These are phyloP conservation scores for Galeopterus variegatus DNA, from an alignment of 2,113 vertebrate species.

Conservation along the genomic window DNA sequence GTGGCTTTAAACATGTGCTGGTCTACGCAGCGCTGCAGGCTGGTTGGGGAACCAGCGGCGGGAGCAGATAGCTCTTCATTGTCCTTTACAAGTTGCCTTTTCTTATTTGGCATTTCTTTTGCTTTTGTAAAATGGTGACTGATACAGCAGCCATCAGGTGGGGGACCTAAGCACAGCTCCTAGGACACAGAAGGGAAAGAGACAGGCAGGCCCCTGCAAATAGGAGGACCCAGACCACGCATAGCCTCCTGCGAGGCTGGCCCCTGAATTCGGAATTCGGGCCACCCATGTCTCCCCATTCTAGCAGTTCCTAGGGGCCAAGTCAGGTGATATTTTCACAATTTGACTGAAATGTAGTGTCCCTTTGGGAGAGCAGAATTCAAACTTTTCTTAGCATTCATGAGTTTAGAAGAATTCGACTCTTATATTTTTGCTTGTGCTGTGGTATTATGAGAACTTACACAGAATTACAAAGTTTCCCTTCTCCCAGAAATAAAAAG, in stretches of 20 bases:
- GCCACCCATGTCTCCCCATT: not conserved
- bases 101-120: not conserved
- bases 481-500: conserved; percentile 49
- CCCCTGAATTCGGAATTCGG: not conserved
- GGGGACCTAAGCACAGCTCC: accelerated
- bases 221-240: accelerated
- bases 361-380: not conserved
- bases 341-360: not conserved
- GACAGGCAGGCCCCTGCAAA: accelerated
- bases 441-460: not conserved
- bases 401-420: conserved; percentile 17
- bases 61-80: accelerated
- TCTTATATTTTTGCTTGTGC: not conserved
- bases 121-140: not conserved
- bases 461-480: not conserved
- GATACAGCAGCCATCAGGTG: not conserved
- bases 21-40: accelerated
- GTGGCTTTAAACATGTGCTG: accelerated
- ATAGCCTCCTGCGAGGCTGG: accelerated
- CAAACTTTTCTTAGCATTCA: not conserved
- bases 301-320: too few relatives aligned
- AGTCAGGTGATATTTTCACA: not conserved
- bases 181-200: not conserved
- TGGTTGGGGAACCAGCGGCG: not conserved
- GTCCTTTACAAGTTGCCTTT: accelerated